phyloP scores from a whole-genome alignment of 2,888 invertebrate species.

The Oithona nana region DNA sequence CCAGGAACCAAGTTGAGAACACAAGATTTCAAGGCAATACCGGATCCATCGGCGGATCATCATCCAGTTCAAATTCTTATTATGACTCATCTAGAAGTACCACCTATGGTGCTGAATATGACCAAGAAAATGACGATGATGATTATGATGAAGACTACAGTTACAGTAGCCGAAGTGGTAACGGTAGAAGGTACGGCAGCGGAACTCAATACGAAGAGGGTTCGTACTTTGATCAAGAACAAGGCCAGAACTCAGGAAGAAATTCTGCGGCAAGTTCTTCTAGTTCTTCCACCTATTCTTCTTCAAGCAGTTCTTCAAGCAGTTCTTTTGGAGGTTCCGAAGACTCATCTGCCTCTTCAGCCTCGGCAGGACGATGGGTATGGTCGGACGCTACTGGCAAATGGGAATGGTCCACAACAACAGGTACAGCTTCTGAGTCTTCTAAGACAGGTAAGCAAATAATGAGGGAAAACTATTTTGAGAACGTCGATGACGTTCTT shows the following conservation, averaged over 20 bases:
- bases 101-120: not conserved
- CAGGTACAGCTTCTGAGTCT: not conserved
- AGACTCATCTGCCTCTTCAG: not conserved
- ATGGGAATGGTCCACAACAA: conserved; percentile 10
- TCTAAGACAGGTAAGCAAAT: not conserved
- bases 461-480: no score
- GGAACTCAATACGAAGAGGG: not conserved
- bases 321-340: not conserved
- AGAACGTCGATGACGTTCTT: no score
- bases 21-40: not conserved
- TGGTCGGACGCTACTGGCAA: conserved; percentile 9
- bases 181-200: not conserved
- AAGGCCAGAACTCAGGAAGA: not conserved
- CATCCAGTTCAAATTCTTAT: not conserved
- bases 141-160: not conserved
- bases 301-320: conserved; percentile 17
- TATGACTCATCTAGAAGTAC: no score
- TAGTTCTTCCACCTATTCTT: not conserved
- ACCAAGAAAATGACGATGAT: not conserved
- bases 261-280: not conserved
- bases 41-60: not conserved
- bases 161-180: not conserved
- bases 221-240: not conserved
- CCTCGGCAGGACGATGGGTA: conserved; percentile 7
- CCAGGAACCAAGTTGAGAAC: conserved; percentile 4